Evolutionary conservation across 2,113 vertebrate genomes (phyloP), one percentile per base, ranked within the genome.

Genomic region (Chaenogobius annularis): DNA sequence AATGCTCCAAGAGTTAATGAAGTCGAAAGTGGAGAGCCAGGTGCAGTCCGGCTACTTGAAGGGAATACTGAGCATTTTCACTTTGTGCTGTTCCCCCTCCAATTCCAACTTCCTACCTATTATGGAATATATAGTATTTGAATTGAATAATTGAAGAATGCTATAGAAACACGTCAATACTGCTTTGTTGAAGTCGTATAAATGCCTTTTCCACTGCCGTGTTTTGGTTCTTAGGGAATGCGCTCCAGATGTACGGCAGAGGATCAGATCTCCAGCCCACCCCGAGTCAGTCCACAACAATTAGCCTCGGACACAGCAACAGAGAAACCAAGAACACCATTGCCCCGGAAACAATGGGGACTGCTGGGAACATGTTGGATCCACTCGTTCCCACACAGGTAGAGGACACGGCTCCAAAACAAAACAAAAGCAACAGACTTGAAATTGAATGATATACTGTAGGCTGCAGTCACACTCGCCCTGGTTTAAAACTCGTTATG

Each of bases 331-430:
- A 61, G 50, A 87, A 52, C 79, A 80, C 88, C 65, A 79, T 80
- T 48, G 82, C 65, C 37, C 85, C 77, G 19, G 83, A 90, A 72
- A 78, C 86, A 46, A 70, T 48, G 61, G 88, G 90, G 79, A 93
- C 90, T 15, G 90, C 90, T 72, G 91, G 90, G 81, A 94, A 83
- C 82, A 77, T 92, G 72, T 73, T 92, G 0, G 93, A 94, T 35
- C 88, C 93, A 69, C 83, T 94, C 65, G 92, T 95, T 85, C 94
- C 95, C 68, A 96, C 95, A 81, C 95, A 96, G 95, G 96, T 89
- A 11, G 10, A 54, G 62, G 84, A 22, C 56, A 8, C 48, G n/a
- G 50, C 7, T 20, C 47, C 3, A 17, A 20, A 54, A 54, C 19
- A n/a, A 19, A 58, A 26, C 55, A 58, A 17, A 37, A 62, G 14